These are phyloP conservation scores for Buathra laborator DNA, from an alignment of 2,888 invertebrate species.

Conservation along the genomic window DNA sequence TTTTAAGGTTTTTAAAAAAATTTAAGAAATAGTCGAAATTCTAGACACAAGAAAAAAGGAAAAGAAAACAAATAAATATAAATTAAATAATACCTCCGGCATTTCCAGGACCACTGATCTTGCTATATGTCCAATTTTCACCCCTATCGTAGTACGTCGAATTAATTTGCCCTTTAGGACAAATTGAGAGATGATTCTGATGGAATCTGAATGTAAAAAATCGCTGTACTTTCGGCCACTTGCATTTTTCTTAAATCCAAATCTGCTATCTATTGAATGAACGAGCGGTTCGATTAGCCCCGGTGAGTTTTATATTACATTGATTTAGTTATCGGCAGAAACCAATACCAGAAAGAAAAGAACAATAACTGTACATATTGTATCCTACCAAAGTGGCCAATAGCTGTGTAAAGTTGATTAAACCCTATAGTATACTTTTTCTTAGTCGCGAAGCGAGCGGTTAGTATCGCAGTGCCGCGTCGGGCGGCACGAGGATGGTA, in stretches of 20 bases:
- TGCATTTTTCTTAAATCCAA: background rate
- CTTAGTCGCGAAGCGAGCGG: background rate
- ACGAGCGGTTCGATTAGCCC: background rate
- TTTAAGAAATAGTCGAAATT: too few species aligned
- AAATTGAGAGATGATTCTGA: background rate
- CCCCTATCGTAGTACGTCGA: background rate
- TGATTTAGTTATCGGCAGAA: background rate
- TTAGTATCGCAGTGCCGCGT: constrained; percentile 7
- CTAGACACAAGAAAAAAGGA: too few species aligned
- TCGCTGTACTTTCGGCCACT: background rate
- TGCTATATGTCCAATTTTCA: background rate
- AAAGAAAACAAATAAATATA: too few species aligned
- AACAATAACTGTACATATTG: background rate
- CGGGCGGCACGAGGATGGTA: constrained; percentile 50
- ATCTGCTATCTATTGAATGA: background rate
- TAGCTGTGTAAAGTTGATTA: background rate
- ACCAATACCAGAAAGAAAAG: background rate
- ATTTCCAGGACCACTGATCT: too few species aligned
- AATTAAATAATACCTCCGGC: too few species aligned
- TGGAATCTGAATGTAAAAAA: background rate
- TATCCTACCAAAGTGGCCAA: constrained; percentile 2
- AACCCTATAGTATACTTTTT: background rate
- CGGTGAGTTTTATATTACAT: background rate
- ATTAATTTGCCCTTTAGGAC: background rate
- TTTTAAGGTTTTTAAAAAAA: too few species aligned